Base-by-base conservation (phyloP, 1,140 invertebrate species). In the Contarinia nasturtii region DNA sequence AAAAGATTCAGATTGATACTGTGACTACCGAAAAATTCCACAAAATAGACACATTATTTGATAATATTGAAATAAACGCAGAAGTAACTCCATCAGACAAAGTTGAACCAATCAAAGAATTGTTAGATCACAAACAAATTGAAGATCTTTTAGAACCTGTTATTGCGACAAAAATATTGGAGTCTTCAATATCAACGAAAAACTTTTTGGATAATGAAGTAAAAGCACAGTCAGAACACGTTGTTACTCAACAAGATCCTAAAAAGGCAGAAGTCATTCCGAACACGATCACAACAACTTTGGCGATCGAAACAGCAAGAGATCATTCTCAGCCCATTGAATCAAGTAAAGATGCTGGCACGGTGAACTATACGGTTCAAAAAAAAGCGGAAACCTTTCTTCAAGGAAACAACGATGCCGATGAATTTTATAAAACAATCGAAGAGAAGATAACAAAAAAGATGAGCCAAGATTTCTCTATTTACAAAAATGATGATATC, bases 381-480 rank as follows among this genome's bases (percentile, higher is more conserved):
- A 17, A 7, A 18, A 18, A n/a, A n/a, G n/a, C 41, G 20, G 7
- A 11, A 7, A 17, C 3, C 18, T 14, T 21, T 3, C 18, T 43
- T 14, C n/a, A 11, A 5, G 18, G 41, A 18, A 17, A 43, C n/a
- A 19, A 12, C 15, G 41, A 43, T 7, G 36, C 51, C 52, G 61
- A 58, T 1, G 61, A 63, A 40, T 63, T 63, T 50, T 63, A 59
- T 50, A 61, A 63, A 50, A 61, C 58, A 38, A 59, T 63, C 22
- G 53, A 60, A 42, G 61, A 60, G 7, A 61, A 56, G n/a, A 63
- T 63, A 18, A 59, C 58, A 14, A 63, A 61, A 48, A 63, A 63
- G 54, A 59, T 63, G 59, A 63, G 60, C 52, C 61, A 56, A 50
- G 61, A 57, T 14, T 53, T 61, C 46, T 60, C 58, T 51, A 58